Evolutionary conservation across 2,888 invertebrate genomes (phyloP), one percentile per base, ranked within the genome.

Genomic region (Dryomyza anilis): DNA sequence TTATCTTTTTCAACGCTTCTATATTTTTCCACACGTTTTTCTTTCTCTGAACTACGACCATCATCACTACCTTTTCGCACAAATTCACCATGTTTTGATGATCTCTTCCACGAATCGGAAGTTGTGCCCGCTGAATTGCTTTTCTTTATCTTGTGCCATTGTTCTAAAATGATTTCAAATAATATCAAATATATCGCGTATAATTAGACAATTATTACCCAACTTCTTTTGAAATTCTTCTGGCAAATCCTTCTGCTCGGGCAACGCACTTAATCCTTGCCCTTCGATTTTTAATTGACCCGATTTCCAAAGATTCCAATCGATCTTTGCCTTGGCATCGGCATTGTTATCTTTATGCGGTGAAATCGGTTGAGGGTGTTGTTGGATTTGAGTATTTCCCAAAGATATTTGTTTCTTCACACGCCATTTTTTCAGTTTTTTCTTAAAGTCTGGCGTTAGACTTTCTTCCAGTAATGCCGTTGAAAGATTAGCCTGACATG

Each of bases 341-440:
- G 70, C 68, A 0, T 75, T 70, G 3, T 73, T 72, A 30, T 76
- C 76, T 33, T 75, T 75, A 7, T 68, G 68, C 16, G 77, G 74
- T 5, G 70, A 66, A 16, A 64, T 43, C 8, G 50, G 50, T 50
- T 29, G 60, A n/a, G 70, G 21, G 45, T 61, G 70, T 39, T 79
- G 77, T 16, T 74, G 73, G 36, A 70, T 69, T 30, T 76, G 77
- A 1, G 68, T 61, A 3, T 69, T 70, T 43, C 72, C 70, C 1
- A 73, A 19, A 0, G 69, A 69, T 48, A 65, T 72, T 65, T 76
- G 75, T 57, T 76, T 76, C 72, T 83, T 89, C 61, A 89, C 88
- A 75, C 95, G 91, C 95, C 95, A 95, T 80, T 95, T 94, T 70
- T 91, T 89, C 29, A 95, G 83, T 79, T 94, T 95, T 80, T 92